Base-by-base conservation (phyloP, 1,140 invertebrate species). In the Papilio polytes region DNA sequence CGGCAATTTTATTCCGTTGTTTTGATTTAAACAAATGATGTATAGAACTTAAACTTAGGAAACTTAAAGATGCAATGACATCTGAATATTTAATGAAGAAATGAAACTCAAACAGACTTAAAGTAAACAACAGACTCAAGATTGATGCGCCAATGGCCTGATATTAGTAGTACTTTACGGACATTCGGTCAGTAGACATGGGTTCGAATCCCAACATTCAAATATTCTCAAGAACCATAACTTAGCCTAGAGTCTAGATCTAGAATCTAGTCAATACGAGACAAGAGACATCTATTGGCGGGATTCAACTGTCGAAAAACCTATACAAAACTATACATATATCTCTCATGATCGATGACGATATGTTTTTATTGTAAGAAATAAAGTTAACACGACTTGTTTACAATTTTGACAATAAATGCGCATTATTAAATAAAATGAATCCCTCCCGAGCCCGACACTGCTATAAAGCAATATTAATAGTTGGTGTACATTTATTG, bases 371-470 rank as follows among this genome's bases (percentile, higher is more conserved):
- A 15, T 56, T n/a, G 15, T 18, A 18, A 56, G 18, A 56, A n/a
- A 18, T 0, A 56, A 51, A 56, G 15, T 56, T 56, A 18, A 56
- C 4, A 6, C 18, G 26, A 31, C 4, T 70, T 70, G 26, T 70
- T 63, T 63, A 63, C 59, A 63, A 70, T 70, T 70, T 36, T 7
- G 36, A 26, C 7, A 70, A 70, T 31, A 70, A 70, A 70, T 31
- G 63, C 63, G 26, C 22, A 31, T 70, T 70, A 15, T 36, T 31
- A 36, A 70, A 63, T 63, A 63, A 63, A 63, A 63, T 13, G 22
- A 63, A 13, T 22, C 59, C 59, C 59, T 63, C 59, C 20, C 22
- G 26, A 22, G 59, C 10, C 22, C 59, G 12, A 26, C 22, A 31
- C 12, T 3, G 59, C 59, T 63, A 63, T 63, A 63, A 63, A 63